Percentiles rank a stretch among this genome's conserved stretches.
phyloP scores from a whole-genome alignment of 2,113 vertebrate genomes.

The Triplophysa rosa region DNA sequence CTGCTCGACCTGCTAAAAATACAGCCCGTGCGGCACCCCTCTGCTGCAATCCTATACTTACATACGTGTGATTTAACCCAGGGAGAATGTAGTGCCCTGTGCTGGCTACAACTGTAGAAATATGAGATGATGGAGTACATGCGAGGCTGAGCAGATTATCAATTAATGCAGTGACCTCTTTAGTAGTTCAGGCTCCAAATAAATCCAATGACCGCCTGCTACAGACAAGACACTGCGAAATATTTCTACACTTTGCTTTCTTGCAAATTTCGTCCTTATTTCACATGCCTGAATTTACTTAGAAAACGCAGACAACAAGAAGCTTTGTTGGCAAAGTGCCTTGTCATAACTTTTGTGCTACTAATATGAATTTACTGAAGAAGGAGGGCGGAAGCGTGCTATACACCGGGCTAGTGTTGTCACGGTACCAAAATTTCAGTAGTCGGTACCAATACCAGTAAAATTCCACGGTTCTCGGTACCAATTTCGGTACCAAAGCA shows the following conservation, averaged over 20 bases:
- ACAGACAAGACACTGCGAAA: not conserved
- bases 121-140: conserved; percentile 40
- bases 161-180: conserved; percentile 49
- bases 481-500: too few relatives aligned
- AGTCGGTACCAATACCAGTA: too few relatives aligned
- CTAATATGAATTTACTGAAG: conserved; percentile 37
- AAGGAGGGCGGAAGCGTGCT: conserved; percentile 27
- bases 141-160: conserved; percentile 50
- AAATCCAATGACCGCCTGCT: conserved; percentile 26
- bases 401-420: conserved; percentile 41
- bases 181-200: conserved; percentile 27
- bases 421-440: too few relatives aligned
- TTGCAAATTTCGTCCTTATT: not conserved
- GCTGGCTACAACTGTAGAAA: conserved; percentile 57
- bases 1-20: conserved; percentile 58
- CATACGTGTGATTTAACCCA: conserved; percentile 49
- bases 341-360: conserved; percentile 31
- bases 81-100: conserved; percentile 45
- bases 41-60: conserved; percentile 45
- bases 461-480: too few relatives aligned
- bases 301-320: not conserved
- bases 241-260: not conserved
- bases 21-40: conserved; percentile 33
- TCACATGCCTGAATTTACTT: not conserved
- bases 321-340: not conserved